These are phyloP conservation scores for Heliconius ismenius DNA, from an alignment of 2,888 invertebrate species.

Conservation along the genomic window DNA sequence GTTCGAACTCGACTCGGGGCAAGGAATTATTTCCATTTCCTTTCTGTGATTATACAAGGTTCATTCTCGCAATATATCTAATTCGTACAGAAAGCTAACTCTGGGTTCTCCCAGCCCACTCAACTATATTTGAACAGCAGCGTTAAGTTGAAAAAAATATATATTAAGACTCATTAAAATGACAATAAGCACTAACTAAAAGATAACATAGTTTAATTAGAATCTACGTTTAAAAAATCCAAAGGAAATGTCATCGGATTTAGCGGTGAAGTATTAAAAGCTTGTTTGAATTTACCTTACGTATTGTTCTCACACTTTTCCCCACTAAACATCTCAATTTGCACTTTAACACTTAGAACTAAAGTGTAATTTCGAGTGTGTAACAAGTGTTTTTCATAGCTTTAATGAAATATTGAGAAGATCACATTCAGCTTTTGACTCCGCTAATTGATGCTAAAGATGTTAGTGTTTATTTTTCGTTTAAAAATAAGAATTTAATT, in stretches of 20 bases:
- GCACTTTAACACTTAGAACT: constrained; percentile 8
- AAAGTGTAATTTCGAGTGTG: constrained; percentile 11
- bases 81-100: no score
- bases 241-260: constrained; percentile 40
- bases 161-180: neutral
- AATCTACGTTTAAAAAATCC: constrained; percentile 13
- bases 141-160: neutral
- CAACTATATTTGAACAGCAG: neutral
- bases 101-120: no score
- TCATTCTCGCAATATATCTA: no score
- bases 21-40: no score
- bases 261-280: constrained; percentile 38
- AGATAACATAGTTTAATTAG: constrained; percentile 26
- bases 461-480: constrained; percentile 34
- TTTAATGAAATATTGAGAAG: constrained; percentile 39
- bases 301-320: constrained; percentile 39
- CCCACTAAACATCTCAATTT: constrained; percentile 7
- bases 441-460: constrained; percentile 39
- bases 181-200: neutral
- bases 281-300: constrained; percentile 32
- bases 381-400: constrained; percentile 28
- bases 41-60: no score
- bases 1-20: no score
- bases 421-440: constrained; percentile 39
- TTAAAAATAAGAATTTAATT: constrained; percentile 31